phyloP scores from a whole-genome alignment of 1,140 invertebrate genomes.

The Philopotamus ludificatus region DNA sequence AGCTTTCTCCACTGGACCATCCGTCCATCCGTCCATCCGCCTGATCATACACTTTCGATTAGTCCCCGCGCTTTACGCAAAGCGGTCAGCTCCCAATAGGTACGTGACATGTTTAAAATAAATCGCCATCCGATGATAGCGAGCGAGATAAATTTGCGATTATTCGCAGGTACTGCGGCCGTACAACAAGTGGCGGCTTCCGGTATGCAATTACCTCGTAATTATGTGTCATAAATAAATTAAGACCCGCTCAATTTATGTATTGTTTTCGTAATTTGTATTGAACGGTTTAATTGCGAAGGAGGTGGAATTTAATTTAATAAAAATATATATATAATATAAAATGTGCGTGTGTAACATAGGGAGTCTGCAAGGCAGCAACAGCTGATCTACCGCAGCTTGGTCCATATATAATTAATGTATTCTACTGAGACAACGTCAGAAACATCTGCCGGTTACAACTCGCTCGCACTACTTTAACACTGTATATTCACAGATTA shows the following conservation, averaged over 20 bases:
- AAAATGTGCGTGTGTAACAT: too few relatives aligned
- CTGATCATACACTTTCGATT: neutral
- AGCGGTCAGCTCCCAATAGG: neutral
- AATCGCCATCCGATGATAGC: neutral
- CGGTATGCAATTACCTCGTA: neutral
- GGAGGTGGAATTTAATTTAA: too few relatives aligned
- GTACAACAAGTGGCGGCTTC: neutral
- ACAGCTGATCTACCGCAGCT: constrained; percentile 7
- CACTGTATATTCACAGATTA: too few relatives aligned
- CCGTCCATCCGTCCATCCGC: neutral
- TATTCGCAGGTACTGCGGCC: neutral
- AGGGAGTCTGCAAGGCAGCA: neutral
- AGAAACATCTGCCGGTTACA: constrained; percentile 6
- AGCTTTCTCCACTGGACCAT: constrained; percentile 20
- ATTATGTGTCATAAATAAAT: too few relatives aligned
- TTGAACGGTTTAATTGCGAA: too few relatives aligned
- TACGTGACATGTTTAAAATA: neutral
- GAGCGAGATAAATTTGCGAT: neutral
- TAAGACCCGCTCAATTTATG: too few relatives aligned
- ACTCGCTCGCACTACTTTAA: too few relatives aligned
- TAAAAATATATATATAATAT: too few relatives aligned
- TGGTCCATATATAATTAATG: constrained; percentile 14
- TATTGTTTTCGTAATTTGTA: too few relatives aligned
- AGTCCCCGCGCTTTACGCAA: neutral
- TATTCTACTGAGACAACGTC: constrained; percentile 1